Conservation (phyloP, 2,797 vertebrate genomes). For the Esox masquinongy region DNA sequence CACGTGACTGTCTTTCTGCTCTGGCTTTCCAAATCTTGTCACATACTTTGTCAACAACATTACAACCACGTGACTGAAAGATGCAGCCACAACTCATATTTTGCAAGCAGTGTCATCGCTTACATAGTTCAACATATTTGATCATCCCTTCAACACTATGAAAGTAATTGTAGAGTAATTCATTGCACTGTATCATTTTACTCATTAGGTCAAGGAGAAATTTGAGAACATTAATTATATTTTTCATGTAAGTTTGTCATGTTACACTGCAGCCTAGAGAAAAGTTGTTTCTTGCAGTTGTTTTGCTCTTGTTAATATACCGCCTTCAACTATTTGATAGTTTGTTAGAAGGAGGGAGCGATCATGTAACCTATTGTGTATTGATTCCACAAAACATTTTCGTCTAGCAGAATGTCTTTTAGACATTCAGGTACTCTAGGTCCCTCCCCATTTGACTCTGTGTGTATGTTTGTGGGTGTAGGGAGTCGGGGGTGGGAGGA, state of each 20-base stretch:
- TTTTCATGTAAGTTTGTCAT: conserved; percentile 14
- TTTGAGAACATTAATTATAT: neutral
- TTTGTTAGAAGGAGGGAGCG: neutral
- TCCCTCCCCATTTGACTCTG: too few species aligned
- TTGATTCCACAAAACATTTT: too few species aligned
- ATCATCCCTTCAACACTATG: neutral
- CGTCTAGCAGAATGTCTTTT: too few species aligned
- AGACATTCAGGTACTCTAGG: too few species aligned
- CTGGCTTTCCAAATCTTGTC: neutral
- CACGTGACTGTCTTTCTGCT: neutral
- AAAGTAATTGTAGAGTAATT: neutral
- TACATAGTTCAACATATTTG: conserved; percentile 23
- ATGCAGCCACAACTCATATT: conserved; percentile 46
- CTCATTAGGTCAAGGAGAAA: neutral
- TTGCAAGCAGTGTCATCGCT: conserved; percentile 29
- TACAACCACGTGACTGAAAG: conserved; percentile 28
- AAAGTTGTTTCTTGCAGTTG: conserved; percentile 38
- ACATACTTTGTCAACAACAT: neutral
- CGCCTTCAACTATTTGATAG: conserved; percentile 11
- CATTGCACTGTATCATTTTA: neutral
- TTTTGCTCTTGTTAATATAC: conserved; percentile 56
- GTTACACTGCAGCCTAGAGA: conserved; percentile 48
- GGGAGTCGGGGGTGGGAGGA: too few species aligned
- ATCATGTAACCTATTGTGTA: neutral
- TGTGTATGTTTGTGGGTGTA: too few species aligned